These are phyloP conservation scores for Puntigrus tetrazona DNA, from an alignment of 2,113 vertebrate genomes.

Conservation along the genomic window DNA sequence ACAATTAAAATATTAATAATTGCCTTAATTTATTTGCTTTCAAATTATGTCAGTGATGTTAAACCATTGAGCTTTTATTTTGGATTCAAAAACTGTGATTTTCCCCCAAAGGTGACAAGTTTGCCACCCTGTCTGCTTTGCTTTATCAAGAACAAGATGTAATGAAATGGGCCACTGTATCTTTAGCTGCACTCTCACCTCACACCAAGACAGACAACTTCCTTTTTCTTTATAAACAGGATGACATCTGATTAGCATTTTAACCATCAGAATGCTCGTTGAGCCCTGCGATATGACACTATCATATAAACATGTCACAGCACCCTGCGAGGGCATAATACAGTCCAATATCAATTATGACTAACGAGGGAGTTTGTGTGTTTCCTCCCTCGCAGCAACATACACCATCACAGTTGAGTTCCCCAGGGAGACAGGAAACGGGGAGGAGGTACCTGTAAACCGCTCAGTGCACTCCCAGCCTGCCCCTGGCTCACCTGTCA, in stretches of 20 bases:
- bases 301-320: constrained; percentile 47
- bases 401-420: constrained; percentile 39
- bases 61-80: neutral
- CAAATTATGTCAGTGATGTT: neutral
- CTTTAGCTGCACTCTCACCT: neutral
- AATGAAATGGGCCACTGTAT: neutral
- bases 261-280: constrained; percentile 17
- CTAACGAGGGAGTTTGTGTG: constrained; percentile 46
- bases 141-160: constrained; percentile 9
- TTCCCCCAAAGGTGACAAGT: neutral
- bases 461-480: constrained; percentile 48
- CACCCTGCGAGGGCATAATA: constrained; percentile 3
- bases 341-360: constrained; percentile 40
- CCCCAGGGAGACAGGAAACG: constrained; percentile 36
- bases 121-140: constrained; percentile 6
- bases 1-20: neutral
- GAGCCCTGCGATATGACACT: constrained; percentile 4
- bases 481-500: constrained; percentile 57
- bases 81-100: neutral
- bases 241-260: constrained; percentile 13
- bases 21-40: neutral
- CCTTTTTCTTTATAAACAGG: neutral
- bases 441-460: constrained; percentile 46
- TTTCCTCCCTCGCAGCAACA: constrained; percentile 42
- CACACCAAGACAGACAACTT: constrained; percentile 1